Evolutionary conservation across 2,113 vertebrate species (phyloP), one percentile per base, ranked within the genome.

Genomic region (Rhizomys pruinosus): DNA sequence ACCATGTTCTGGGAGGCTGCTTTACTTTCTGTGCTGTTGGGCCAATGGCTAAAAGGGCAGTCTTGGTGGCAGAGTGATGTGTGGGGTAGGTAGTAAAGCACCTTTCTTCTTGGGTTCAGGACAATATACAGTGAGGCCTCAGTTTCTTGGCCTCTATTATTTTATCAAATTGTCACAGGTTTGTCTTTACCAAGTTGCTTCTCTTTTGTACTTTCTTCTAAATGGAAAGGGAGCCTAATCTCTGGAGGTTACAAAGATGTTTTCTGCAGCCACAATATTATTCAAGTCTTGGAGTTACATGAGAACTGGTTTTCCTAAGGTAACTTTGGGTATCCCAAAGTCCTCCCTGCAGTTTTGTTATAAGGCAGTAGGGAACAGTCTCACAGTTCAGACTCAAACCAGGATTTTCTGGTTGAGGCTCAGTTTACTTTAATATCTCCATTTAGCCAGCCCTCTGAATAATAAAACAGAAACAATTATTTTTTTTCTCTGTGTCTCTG

Each of bases 21-120:
- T 95, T 82, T 94, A 89, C 59, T 76, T 64, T 91, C 95, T 94
- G 94, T 87, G 90, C 20, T 42, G 73, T 73, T 86, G 68, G 3
- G 52, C 79, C 96, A 94, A 89, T 81, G 94, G 47, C 52, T 32
- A n/a, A 32, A 20, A 59, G 84, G 72, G 78, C 74, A 44, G 34
- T 47, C 64, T 7, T 55, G 79, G 10, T 2, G 61, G 32, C 87
- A 88, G 84, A 93, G 84, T 81, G 91, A 77, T 0, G 0, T 13
- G 7, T 85, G 79, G 96, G 63, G 7, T 84, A 79, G 96, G 63
- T 64, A 68, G 87, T 23, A 66, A 78, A 57, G 12, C 27, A 86
- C 77, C 81, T 86, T 23, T 77, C 27, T 9, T 32, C 32, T 57
- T 20, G n/a, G 25, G 57, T 32, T 73, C 74, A 91, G n/a, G 93